Evolutionary conservation across 2,888 invertebrate species (phyloP), one percentile per base, ranked within the genome.

Genomic region (Fissipunctia ypsillon): DNA sequence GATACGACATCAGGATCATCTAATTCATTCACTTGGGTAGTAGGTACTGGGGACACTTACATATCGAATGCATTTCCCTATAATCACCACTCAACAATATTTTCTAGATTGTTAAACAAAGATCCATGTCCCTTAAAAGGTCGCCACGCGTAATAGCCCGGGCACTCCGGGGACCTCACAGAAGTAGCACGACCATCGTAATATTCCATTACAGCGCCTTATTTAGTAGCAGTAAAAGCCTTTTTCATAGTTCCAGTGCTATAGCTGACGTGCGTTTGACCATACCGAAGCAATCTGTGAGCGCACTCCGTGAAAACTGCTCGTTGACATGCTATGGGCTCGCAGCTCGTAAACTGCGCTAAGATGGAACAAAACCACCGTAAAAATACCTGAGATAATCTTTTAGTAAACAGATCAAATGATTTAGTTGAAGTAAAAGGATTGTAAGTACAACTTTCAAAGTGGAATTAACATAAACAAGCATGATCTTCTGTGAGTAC

Each of bases 281-380:
- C 16, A 16, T 31, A 48, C 38, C 16, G n/a, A 25, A 43, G 54
- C 16, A 2, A 19, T 67, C 28, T 16, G 31, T 41, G 50, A 12
- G 28, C 19, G 16, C 22, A 57, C 38, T 35, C 43, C 60, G 60
- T 61, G 63, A 56, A 69, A 76, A 75, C 64, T 69, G 50, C 56
- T 7, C n/a, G 54, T 65, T 43, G 38, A 60, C 69, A 80, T 65
- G 64, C 81, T 5, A 80, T 28, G 48, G 45, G 41, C 52, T 68
- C 31, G 9, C 68, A 68, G 28, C 45, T 54, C 63, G 12, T 74
- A 64, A 76, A 61, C 25, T 61, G 38, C 52, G 48, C 50, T 50
- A 28, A 70, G 56, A 66, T 70, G 31, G 28, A 38, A 38, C 12
- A 12, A 6, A 60, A 61, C 31, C 16, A 12, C 14, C 35, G 59